phyloP scores from a whole-genome alignment of 2,888 invertebrate genomes.

The Melanargia galathea region DNA sequence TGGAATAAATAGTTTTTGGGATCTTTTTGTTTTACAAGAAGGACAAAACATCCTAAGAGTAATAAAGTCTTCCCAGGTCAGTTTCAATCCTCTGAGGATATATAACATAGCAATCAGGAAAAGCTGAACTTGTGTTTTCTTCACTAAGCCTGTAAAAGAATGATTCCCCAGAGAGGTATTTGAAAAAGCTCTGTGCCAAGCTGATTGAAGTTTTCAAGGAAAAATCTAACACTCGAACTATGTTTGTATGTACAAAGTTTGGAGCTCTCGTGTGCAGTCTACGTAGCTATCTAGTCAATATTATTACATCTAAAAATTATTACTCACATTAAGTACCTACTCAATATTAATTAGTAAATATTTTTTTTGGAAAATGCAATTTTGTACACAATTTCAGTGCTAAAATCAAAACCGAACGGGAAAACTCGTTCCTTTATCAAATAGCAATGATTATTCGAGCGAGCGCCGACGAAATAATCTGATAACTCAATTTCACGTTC shows the following conservation, averaged over 20 bases:
- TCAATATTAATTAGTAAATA: too few species aligned
- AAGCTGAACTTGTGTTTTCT: not conserved
- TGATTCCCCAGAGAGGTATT: not conserved
- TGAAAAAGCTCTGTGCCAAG: not conserved
- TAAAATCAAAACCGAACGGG: conserved; percentile 40
- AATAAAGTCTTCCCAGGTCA: not conserved
- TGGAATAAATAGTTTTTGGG: not conserved
- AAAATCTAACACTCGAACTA: too few species aligned
- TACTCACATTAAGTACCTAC: too few species aligned
- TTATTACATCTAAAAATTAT: too few species aligned
- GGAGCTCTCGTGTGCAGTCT: too few species aligned
- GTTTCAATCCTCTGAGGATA: not conserved
- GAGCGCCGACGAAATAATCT: conserved; percentile 25
- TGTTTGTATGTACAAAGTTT: too few species aligned
- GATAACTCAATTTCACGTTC: conserved; percentile 25
- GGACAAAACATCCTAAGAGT: not conserved
- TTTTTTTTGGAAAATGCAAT: too few species aligned
- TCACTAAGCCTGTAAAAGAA: not conserved
- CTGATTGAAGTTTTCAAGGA: not conserved
- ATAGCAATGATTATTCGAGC: conserved; percentile 13
- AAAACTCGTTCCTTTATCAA: not conserved
- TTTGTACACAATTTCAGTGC: not conserved
- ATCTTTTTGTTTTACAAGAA: not conserved
- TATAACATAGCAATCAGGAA: not conserved
- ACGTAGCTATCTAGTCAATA: too few species aligned